Conservation (phyloP, 2,113 vertebrate species). For the Corythoichthys intestinalis region DNA sequence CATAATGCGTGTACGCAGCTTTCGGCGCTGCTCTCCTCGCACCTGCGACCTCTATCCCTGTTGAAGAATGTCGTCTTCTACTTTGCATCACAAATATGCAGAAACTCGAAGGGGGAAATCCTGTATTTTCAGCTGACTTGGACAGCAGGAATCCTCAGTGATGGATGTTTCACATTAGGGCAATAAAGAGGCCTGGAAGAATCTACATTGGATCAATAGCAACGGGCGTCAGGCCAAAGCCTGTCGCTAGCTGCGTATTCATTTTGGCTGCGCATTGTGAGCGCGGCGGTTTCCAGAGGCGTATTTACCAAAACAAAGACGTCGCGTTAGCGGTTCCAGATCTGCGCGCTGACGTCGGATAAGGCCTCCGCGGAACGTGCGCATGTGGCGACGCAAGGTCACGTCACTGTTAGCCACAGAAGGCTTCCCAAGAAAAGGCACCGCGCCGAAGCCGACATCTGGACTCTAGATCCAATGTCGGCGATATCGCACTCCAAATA, state of each 20-base stretch:
- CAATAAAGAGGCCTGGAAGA: constrained; percentile 55
- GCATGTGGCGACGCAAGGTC: constrained; percentile 55
- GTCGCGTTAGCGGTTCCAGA: constrained; percentile 59
- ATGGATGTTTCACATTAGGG: constrained; percentile 66
- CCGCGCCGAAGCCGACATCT: background rate
- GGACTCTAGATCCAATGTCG: constrained; percentile 40
- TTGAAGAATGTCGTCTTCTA: constrained; percentile 13
- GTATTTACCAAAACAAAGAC: constrained; percentile 70
- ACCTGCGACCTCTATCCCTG: constrained; percentile 32
- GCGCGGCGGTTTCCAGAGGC: constrained; percentile 66
- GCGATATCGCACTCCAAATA: constrained; percentile 54
- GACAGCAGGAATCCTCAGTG: constrained; percentile 42
- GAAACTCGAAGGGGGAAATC: constrained; percentile 29
- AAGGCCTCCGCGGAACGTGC: constrained; percentile 40
- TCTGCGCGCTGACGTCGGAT: constrained; percentile 62
- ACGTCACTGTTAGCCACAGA: constrained; percentile 46
- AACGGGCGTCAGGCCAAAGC: constrained; percentile 60
- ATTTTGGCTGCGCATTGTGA: constrained; percentile 70
- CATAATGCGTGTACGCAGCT: background rate
- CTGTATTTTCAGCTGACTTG: constrained; percentile 31
- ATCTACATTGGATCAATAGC: constrained; percentile 65
- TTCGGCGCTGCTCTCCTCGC: background rate
- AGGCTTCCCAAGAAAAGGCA: constrained; percentile 10
- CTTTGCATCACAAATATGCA: constrained; percentile 42
- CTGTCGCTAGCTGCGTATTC: constrained; percentile 71